Conservation (phyloP, 1,140 invertebrate genomes). For the Pygmarrhopalites habei region DNA sequence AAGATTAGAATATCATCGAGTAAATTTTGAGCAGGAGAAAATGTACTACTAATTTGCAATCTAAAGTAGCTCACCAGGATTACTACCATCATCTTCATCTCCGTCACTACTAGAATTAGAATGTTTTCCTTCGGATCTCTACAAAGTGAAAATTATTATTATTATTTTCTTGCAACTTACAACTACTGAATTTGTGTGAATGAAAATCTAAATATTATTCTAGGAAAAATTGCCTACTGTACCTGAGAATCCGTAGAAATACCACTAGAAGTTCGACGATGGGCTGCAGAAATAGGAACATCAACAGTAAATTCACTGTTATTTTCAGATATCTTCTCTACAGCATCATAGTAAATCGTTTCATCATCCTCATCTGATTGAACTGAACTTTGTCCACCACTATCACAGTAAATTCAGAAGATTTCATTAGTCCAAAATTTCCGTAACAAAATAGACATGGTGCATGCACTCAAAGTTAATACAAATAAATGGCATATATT, state of each 20-base stretch:
- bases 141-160: not conserved
- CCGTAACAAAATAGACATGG: not conserved
- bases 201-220: not conserved
- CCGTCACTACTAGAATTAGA: conserved; percentile 44
- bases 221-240: conserved; percentile 6
- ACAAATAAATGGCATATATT: not conserved
- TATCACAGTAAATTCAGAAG: not conserved
- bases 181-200: not conserved
- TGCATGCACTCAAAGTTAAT: not conserved
- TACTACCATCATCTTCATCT: conserved; percentile 40
- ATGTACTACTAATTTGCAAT: no score
- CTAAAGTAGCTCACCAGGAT: no score
- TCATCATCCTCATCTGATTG: conserved; percentile 80
- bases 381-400: conserved; percentile 44
- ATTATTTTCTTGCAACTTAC: no score
- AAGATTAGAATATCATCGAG: no score
- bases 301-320: conserved; percentile 36
- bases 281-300: conserved; percentile 37
- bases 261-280: conserved; percentile 41
- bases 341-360: conserved; percentile 83
- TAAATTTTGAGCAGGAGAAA: no score
- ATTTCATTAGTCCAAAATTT: conserved; percentile 5
- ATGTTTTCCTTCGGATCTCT: conserved; percentile 39
- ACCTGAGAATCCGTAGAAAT: conserved; percentile 43
- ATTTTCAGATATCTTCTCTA: conserved; percentile 54